A percentile compares a stretch with the other conserved stretches of the same genome.
These are phyloP conservation scores for Yponomeuta sedellus DNA, from an alignment of 2,888 invertebrate species.

Conservation along the genomic window DNA sequence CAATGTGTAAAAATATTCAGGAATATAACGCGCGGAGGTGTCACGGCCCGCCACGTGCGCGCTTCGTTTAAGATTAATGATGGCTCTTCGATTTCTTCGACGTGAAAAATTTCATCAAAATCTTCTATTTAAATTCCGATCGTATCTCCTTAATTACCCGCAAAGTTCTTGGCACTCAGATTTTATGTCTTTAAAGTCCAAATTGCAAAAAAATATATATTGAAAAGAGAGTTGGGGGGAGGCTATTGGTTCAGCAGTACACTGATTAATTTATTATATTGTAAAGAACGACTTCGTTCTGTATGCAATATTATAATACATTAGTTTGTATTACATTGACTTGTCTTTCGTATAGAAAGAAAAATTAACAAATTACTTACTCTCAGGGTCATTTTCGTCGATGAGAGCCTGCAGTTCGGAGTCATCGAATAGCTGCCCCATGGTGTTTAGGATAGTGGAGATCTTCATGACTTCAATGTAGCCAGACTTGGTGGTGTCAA, in stretches of 20 bases:
- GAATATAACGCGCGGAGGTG: slow-evolving; percentile 48
- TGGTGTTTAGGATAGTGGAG: slow-evolving; percentile 93
- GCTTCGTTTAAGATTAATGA: slow-evolving; percentile 16
- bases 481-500: slow-evolving; percentile 94
- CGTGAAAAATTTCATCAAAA: slow-evolving; percentile 3
- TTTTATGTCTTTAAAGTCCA: background rate
- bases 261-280: too few relatives aligned
- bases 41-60: slow-evolving; percentile 32
- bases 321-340: background rate
- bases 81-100: slow-evolving; percentile 5
- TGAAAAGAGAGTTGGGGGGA: too few relatives aligned
- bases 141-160: background rate
- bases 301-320: background rate
- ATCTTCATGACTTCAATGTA: slow-evolving; percentile 94
- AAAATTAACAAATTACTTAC: slow-evolving; percentile 39
- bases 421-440: slow-evolving; percentile 96
- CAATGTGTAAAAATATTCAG: slow-evolving; percentile 61
- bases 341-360: too few relatives aligned
- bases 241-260: too few relatives aligned
- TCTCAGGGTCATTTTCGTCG: slow-evolving; percentile 93
- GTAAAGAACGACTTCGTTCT: background rate
- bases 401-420: slow-evolving; percentile 92
- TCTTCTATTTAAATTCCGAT: background rate
- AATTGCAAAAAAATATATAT: background rate
- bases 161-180: background rate